A percentile compares a stretch with the other conserved stretches of the same genome.
Conservation (phyloP, 2,888 invertebrate species). For the Xylota sylvarum region DNA sequence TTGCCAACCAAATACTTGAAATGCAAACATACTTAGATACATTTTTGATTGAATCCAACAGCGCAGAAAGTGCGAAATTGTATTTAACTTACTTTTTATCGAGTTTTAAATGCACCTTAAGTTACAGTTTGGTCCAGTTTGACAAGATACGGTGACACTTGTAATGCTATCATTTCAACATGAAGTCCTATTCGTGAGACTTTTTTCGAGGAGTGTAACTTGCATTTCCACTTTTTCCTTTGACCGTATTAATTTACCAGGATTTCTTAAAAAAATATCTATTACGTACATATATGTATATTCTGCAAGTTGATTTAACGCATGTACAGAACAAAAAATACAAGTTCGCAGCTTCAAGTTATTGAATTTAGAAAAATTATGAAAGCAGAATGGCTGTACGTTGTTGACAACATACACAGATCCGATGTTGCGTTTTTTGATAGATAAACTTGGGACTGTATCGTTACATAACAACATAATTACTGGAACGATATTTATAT, state of each 20-base stretch:
- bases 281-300: slow-evolving; percentile 7
- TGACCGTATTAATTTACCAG: slow-evolving; percentile 17
- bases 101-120: neutral
- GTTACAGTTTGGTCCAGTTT: neutral
- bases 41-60: neutral
- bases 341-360: neutral
- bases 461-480: slow-evolving; percentile 25
- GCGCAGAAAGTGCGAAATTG: neutral
- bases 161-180: slow-evolving; percentile 1
- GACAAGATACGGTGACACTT: neutral
- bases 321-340: neutral
- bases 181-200: slow-evolving; percentile 8
- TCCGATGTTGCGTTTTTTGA: neutral
- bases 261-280: slow-evolving; percentile 20
- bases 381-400: slow-evolving; percentile 5
- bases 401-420: neutral
- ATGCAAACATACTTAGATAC: neutral
- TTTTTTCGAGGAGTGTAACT: slow-evolving; percentile 10
- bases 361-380: neutral
- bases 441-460: neutral
- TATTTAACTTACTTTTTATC: neutral
- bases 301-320: slow-evolving; percentile 19
- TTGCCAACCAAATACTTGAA: neutral
- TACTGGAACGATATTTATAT: slow-evolving; percentile 34
- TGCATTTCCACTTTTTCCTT: slow-evolving; percentile 32